Evolutionary conservation across 2,888 invertebrate species (phyloP).

Genomic region (Strigamia maritima): DNA sequence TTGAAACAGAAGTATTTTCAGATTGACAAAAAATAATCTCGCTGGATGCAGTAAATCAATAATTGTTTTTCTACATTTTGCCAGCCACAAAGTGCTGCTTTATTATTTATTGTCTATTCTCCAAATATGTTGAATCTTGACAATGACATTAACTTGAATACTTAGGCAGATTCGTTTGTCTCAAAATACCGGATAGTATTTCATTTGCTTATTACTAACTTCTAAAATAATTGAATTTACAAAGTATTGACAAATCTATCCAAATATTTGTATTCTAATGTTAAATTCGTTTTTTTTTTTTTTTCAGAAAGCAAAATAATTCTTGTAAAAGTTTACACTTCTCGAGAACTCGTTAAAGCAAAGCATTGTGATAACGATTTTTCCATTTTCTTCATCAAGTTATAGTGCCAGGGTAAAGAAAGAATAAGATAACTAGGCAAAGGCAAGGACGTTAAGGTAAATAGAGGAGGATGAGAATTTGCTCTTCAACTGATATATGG

Average conservation of each 20-base stretch:
- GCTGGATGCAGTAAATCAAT: too few species aligned
- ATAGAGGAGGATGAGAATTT: conserved; percentile 30
- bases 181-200: too few species aligned
- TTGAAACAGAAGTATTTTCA: too few species aligned
- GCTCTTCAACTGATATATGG: conserved; percentile 25
- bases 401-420: conserved; percentile 16
- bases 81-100: too few species aligned
- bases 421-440: conserved; percentile 30
- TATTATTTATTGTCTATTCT: too few species aligned
- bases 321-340: conserved; percentile 3
- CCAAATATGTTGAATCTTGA: too few species aligned
- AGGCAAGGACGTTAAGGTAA: conserved; percentile 16
- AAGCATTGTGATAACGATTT: conserved; percentile 18
- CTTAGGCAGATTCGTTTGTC: too few species aligned
- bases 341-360: background rate
- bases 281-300: background rate
- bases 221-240: too few species aligned
- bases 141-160: too few species aligned
- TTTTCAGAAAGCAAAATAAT: background rate
- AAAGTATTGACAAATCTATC: background rate
- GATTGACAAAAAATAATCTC: too few species aligned
- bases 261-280: background rate
- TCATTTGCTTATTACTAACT: too few species aligned
- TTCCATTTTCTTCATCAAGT: conserved; percentile 17
- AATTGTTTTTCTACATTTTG: too few species aligned